Evolutionary conservation across 2,113 vertebrate species (phyloP).

Genomic region (Speoplatyrhinus poulsoni): DNA sequence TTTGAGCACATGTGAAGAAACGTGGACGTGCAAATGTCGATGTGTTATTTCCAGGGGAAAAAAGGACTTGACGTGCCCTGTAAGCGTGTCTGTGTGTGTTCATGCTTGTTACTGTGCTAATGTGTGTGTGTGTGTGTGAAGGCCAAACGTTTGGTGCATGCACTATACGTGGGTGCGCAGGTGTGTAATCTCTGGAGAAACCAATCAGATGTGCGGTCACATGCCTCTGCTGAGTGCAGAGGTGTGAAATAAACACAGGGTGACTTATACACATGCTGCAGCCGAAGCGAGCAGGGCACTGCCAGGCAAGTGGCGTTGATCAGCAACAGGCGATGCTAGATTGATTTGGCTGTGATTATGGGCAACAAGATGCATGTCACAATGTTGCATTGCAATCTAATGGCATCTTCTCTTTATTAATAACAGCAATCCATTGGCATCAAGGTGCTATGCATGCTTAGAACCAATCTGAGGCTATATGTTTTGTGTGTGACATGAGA

Average conservation of each 20-base stretch:
- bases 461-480: too few relatives aligned
- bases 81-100: neutral
- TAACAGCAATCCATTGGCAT: too few relatives aligned
- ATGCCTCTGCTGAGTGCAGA: neutral
- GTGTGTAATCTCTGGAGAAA: neutral
- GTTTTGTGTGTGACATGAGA: too few relatives aligned
- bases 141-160: neutral
- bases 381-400: too few relatives aligned
- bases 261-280: neutral
- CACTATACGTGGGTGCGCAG: neutral
- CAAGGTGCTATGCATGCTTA: too few relatives aligned
- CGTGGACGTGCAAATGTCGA: neutral
- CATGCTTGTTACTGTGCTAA: neutral
- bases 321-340: neutral
- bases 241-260: slow-evolving; percentile 7
- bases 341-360: too few relatives aligned
- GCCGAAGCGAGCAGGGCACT: neutral
- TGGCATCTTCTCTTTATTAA: too few relatives aligned
- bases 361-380: too few relatives aligned
- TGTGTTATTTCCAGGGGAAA: too few relatives aligned
- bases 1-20: too few relatives aligned
- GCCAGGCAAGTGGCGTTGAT: neutral
- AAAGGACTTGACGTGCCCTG: neutral
- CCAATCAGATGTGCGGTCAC: neutral
- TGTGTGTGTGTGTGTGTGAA: neutral